phyloP scores from a whole-genome alignment of 2,113 vertebrate species.

The Mugil cephalus region DNA sequence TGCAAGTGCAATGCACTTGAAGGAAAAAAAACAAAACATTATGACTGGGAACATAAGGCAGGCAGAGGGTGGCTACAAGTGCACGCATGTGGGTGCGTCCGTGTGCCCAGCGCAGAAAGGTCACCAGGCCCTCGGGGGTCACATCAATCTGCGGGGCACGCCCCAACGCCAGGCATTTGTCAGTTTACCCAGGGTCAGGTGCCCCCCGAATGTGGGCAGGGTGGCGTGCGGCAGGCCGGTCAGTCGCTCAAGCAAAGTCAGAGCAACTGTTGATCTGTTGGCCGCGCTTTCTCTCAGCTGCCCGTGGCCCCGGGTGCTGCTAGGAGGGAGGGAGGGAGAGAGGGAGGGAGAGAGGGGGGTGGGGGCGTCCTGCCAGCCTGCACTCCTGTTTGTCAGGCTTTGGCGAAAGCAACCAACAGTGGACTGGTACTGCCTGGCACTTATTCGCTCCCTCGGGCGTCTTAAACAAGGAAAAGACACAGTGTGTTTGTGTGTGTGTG shows the following conservation, averaged over 20 bases:
- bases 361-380: slow-evolving; percentile 54
- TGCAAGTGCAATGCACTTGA: slow-evolving; percentile 1
- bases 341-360: not conserved
- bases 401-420: slow-evolving; percentile 50
- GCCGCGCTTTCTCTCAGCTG: slow-evolving; percentile 72
- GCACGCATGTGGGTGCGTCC: not conserved
- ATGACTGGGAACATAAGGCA: slow-evolving; percentile 6
- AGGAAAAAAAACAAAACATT: not conserved
- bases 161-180: slow-evolving; percentile 73
- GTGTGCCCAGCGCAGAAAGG: slow-evolving; percentile 27
- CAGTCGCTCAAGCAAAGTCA: slow-evolving; percentile 70
- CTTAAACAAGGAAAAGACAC: slow-evolving; percentile 43
- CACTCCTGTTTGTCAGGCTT: slow-evolving; percentile 70
- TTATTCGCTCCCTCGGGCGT: slow-evolving; percentile 58
- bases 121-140: slow-evolving; percentile 46
- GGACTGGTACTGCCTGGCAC: slow-evolving; percentile 74
- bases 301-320: slow-evolving; percentile 40
- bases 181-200: slow-evolving; percentile 79
- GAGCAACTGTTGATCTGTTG: slow-evolving; percentile 78
- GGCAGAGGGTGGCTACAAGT: slow-evolving; percentile 2
- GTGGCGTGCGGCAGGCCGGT: slow-evolving; percentile 65
- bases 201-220: slow-evolving; percentile 53
- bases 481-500: slow-evolving; percentile 20
- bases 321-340: slow-evolving; percentile 47
- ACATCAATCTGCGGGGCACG: slow-evolving; percentile 49